Conservation (phyloP, 1,140 invertebrate genomes). For the Lutraria rhynchaena region DNA sequence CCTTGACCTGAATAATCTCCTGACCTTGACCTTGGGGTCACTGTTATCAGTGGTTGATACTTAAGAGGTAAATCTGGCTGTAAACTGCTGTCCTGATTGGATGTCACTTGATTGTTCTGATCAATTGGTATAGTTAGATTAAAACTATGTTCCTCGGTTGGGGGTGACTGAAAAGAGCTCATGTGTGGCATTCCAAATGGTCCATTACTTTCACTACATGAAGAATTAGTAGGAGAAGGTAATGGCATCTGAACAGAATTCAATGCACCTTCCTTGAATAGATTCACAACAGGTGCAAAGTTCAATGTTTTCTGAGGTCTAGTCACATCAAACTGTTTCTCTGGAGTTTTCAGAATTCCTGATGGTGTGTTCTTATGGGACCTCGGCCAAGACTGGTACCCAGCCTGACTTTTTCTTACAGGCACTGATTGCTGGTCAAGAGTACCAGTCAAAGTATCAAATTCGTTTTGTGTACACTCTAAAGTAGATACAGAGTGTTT, state of each 20-base stretch:
- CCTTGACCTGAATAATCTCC: conserved; percentile 40
- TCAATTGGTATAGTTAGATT: conserved; percentile 63
- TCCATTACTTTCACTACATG: conserved; percentile 61
- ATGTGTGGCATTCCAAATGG: conserved; percentile 28
- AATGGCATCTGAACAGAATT: conserved; percentile 68
- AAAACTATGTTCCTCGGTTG: conserved; percentile 59
- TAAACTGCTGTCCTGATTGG: conserved; percentile 12
- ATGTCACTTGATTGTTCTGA: conserved; percentile 27
- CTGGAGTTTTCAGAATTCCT: conserved; percentile 75
- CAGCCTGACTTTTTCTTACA: conserved; percentile 30
- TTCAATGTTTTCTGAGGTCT: conserved; percentile 74
- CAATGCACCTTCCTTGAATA: conserved; percentile 68
- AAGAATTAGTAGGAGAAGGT: conserved; percentile 63
- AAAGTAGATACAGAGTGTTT: conserved; percentile 51
- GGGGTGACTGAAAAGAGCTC: conserved; percentile 45
- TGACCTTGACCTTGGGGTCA: conserved; percentile 66
- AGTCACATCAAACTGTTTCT: conserved; percentile 61
- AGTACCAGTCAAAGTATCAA: conserved; percentile 51
- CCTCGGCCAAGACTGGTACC: conserved; percentile 75
- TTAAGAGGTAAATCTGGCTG: conserved; percentile 62
- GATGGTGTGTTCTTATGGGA: conserved; percentile 57
- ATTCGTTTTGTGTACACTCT: conserved; percentile 57
- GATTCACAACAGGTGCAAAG: conserved; percentile 75
- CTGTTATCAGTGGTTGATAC: conserved; percentile 73
- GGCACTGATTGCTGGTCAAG: background rate